Evolutionary conservation across 1,140 invertebrate species (phyloP).

Genomic region (Drosophila obscura): DNA sequence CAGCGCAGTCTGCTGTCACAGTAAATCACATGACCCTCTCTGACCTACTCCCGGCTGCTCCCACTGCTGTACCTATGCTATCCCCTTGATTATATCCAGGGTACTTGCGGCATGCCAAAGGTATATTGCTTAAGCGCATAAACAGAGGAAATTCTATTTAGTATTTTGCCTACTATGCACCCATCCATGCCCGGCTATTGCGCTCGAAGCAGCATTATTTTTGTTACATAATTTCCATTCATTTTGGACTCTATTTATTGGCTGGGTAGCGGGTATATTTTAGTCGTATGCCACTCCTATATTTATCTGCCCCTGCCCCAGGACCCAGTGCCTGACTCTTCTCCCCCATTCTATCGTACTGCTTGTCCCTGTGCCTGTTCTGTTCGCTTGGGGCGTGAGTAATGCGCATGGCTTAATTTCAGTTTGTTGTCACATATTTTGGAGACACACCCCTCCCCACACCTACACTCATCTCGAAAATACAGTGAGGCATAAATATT

Average conservation of each 20-base stretch:
- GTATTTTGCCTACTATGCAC: too few species aligned
- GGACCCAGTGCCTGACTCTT: not conserved
- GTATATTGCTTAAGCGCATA: too few species aligned
- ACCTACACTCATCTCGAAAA: conserved; percentile 5
- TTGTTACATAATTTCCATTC: too few species aligned
- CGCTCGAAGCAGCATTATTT: too few species aligned
- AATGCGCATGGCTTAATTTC: conserved; percentile 76
- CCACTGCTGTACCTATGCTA: too few species aligned
- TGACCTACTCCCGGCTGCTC: conserved; percentile 30
- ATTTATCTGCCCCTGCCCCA: too few species aligned
- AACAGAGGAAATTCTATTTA: too few species aligned
- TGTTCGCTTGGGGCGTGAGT: conserved; percentile 58
- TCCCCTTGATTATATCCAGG: not conserved
- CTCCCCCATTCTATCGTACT: conserved; percentile 8
- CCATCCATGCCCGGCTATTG: too few species aligned
- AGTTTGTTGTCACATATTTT: conserved; percentile 77
- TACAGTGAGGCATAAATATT: conserved; percentile 68
- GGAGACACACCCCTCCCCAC: conserved; percentile 21
- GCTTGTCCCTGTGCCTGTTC: not conserved
- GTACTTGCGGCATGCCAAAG: too few species aligned
- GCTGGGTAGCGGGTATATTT: too few species aligned
- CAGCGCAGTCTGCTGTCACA: conserved; percentile 22
- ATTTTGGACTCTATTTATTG: too few species aligned
- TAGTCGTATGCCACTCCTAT: too few species aligned
- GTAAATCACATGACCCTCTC: conserved; percentile 72